A percentile compares a stretch with the other conserved stretches of the same genome.
Evolutionary conservation across 35 echinoderm and acorn worm species (phyloP).

Genomic region (Holothuria glaberrima): DNA sequence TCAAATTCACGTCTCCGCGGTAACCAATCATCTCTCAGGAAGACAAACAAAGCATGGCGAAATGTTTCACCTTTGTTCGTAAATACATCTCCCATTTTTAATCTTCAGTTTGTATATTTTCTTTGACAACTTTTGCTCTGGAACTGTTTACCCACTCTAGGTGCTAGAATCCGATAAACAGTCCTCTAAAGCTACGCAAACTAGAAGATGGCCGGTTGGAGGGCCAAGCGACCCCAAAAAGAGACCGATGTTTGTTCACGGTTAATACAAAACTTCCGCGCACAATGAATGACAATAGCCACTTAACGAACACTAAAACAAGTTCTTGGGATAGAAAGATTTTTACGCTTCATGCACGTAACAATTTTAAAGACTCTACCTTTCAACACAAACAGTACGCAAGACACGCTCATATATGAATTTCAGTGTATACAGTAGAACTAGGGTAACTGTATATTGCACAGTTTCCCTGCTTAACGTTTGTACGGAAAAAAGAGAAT

Average conservation of each 20-base stretch:
- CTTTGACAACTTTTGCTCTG: slow-evolving; percentile 44
- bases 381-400: no score
- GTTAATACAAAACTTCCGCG: slow-evolving; percentile 56
- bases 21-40: neutral
- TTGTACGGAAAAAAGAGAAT: no score
- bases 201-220: neutral
- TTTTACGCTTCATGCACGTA: slow-evolving; percentile 30
- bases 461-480: no score
- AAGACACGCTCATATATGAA: no score
- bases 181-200: neutral
- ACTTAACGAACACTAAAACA: neutral
- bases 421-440: no score
- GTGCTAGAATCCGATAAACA: slow-evolving; percentile 28
- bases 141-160: slow-evolving; percentile 17
- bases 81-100: slow-evolving; percentile 42
- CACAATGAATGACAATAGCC: slow-evolving; percentile 41
- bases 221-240: slow-evolving; percentile 39
- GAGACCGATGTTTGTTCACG: slow-evolving; percentile 38
- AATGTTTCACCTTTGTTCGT: slow-evolving; percentile 53
- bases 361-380: slow-evolving; percentile 19
- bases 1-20: slow-evolving; percentile 2
- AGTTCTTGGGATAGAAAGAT: neutral
- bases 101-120: slow-evolving; percentile 35
- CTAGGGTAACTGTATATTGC: no score
- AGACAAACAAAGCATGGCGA: neutral